These are phyloP conservation scores for Drosophila melanica DNA, from an alignment of 1,140 invertebrate genomes.

Conservation along the genomic window DNA sequence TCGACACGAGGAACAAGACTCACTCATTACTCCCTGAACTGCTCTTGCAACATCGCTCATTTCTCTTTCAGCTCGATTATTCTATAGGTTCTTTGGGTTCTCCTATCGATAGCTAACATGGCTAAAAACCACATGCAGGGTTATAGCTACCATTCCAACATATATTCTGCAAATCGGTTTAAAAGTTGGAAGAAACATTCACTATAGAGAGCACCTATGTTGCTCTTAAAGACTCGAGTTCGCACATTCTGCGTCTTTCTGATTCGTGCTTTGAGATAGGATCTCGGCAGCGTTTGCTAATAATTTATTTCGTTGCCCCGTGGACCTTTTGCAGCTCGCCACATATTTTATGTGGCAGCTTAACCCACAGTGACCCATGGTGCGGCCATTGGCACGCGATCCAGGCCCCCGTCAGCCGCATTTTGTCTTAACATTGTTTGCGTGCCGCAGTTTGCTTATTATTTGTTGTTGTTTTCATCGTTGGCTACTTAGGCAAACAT, in stretches of 20 bases:
- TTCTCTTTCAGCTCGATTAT: no score
- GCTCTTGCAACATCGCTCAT: no score
- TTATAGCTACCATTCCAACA: no score
- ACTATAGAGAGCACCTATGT: no score
- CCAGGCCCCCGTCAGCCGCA: conserved; percentile 1
- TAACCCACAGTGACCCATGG: conserved; percentile 68
- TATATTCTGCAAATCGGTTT: no score
- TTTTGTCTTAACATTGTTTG: conserved; percentile 47
- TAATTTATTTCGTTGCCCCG: conserved; percentile 11
- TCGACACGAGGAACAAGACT: no score
- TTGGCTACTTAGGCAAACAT: conserved; percentile 68
- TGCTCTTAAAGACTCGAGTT: neutral
- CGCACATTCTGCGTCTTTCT: neutral
- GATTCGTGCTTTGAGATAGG: neutral
- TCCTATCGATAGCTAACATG: no score
- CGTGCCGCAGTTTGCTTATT: conserved; percentile 62
- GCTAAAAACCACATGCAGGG: no score
- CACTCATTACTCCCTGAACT: no score
- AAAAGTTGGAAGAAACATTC: no score
- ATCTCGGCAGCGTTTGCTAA: conserved; percentile 12
- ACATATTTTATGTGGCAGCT: conserved; percentile 38
- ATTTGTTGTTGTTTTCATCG: conserved; percentile 40
- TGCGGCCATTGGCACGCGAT: conserved; percentile 64
- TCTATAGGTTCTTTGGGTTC: no score
- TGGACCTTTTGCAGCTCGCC: neutral